Evolutionary conservation across 2,888 invertebrate species (phyloP).

Genomic region (Ennomos erosarius): DNA sequence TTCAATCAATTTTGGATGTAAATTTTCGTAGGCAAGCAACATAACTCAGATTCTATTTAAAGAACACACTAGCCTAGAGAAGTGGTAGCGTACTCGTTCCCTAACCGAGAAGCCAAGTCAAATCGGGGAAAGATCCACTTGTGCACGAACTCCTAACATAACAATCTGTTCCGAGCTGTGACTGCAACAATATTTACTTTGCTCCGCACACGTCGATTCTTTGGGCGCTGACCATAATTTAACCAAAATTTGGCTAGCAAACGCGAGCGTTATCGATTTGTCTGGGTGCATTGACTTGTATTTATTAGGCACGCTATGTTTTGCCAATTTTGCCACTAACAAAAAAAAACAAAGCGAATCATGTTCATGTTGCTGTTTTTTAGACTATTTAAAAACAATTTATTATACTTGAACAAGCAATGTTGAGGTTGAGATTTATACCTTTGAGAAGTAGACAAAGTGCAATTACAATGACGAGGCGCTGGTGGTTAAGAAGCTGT

Average conservation of each 20-base stretch:
- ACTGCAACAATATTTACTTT: conserved; percentile 16
- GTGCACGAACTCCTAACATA: conserved; percentile 45
- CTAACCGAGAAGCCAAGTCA: conserved; percentile 28
- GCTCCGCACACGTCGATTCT: conserved; percentile 8
- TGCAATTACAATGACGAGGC: too few relatives aligned
- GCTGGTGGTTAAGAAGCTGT: too few relatives aligned
- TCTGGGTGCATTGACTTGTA: conserved; percentile 27
- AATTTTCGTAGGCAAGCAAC: neutral
- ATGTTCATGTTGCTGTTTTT: conserved; percentile 8
- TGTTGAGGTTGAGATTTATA: neutral
- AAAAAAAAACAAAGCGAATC: conserved; percentile 20
- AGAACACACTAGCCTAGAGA: conserved; percentile 7
- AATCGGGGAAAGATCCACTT: conserved; percentile 44
- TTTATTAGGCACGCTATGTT: conserved; percentile 14
- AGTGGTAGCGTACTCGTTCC: conserved; percentile 19
- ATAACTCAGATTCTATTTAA: conserved; percentile 24
- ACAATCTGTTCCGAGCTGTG: conserved; percentile 13
- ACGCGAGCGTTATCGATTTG: conserved; percentile 8
- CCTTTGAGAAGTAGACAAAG: neutral
- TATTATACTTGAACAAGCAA: too few relatives aligned
- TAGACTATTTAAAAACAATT: conserved; percentile 3
- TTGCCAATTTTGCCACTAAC: conserved; percentile 19
- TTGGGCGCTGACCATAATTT: conserved; percentile 15
- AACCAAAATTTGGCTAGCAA: conserved; percentile 22
- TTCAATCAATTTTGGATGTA: conserved; percentile 4